phyloP scores from a whole-genome alignment of 2,888 invertebrate genomes.

The Sarcophaga caerulescens region DNA sequence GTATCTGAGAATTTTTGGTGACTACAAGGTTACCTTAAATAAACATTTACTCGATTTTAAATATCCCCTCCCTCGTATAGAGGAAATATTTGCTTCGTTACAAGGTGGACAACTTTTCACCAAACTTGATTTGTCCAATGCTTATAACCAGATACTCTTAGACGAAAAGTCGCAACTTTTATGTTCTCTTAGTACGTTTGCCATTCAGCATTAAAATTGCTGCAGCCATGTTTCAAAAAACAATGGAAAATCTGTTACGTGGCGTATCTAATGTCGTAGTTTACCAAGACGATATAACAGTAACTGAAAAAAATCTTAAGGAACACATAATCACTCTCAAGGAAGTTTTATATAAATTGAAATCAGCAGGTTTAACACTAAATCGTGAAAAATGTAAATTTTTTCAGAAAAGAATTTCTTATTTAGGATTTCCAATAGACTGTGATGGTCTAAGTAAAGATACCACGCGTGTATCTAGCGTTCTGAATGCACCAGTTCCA shows the following conservation, averaged over 20 bases:
- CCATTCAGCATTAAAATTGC: constrained; percentile 13
- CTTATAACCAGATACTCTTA: constrained; percentile 34
- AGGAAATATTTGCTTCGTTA: constrained; percentile 39
- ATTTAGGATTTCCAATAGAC: constrained; percentile 49
- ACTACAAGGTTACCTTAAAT: background rate
- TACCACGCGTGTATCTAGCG: constrained; percentile 12
- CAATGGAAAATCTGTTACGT: constrained; percentile 24
- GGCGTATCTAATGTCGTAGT: background rate
- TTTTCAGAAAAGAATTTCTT: constrained; percentile 40
- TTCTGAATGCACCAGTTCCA: constrained; percentile 28
- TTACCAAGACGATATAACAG: too few species aligned
- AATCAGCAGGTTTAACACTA: background rate
- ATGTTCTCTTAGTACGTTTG: constrained; percentile 7
- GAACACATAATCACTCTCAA: constrained; percentile 12
- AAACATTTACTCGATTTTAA: constrained; percentile 30
- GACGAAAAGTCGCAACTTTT: constrained; percentile 11
- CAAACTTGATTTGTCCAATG: constrained; percentile 30
- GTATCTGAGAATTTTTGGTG: background rate
- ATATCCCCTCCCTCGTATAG: constrained; percentile 44
- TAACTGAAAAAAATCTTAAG: constrained; percentile 8
- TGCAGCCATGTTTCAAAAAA: background rate
- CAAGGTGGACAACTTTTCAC: constrained; percentile 16
- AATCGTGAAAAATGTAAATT: constrained; percentile 33
- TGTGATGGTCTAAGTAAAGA: constrained; percentile 34
- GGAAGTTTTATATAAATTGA: constrained; percentile 33